Evolutionary conservation across 2,797 vertebrate species (phyloP).

Genomic region (Toxotes lorentzi): DNA sequence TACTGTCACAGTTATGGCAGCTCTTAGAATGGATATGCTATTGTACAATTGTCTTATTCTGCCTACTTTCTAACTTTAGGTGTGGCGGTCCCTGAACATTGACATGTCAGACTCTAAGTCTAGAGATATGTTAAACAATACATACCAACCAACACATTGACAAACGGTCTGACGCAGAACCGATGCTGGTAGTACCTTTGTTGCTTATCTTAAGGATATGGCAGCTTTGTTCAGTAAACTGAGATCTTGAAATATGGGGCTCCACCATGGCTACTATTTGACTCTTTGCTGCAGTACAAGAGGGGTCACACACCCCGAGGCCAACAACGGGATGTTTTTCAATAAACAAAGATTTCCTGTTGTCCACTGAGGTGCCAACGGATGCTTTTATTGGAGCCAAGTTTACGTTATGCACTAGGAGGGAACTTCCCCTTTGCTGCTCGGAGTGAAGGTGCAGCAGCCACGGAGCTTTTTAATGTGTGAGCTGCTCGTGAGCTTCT

Average conservation of each 20-base stretch:
- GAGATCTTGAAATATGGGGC: conserved; percentile 59
- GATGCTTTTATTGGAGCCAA: conserved; percentile 89
- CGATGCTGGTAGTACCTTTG: conserved; percentile 20
- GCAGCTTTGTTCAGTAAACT: conserved; percentile 64
- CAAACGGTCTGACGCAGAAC: conserved; percentile 66
- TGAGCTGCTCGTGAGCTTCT: conserved; percentile 60
- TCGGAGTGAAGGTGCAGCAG: conserved; percentile 47
- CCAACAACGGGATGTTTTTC: conserved; percentile 83
- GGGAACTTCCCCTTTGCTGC: conserved; percentile 80
- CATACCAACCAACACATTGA: conserved; percentile 48
- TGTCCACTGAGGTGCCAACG: conserved; percentile 88
- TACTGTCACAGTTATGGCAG: not conserved
- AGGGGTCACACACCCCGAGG: conserved; percentile 67
- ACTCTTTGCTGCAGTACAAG: conserved; percentile 40
- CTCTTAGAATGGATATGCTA: conserved; percentile 1
- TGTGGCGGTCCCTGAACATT: conserved; percentile 23
- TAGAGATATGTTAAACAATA: conserved; percentile 65
- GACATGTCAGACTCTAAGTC: conserved; percentile 44
- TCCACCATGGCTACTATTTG: conserved; percentile 48
- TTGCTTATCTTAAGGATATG: conserved; percentile 72
- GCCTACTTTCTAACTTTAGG: conserved; percentile 41
- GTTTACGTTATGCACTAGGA: conserved; percentile 83
- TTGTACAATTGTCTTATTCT: conserved; percentile 9
- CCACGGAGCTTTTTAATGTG: conserved; percentile 65
- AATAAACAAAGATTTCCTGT: conserved; percentile 87